Evolutionary conservation across 2,888 invertebrate species (phyloP), one percentile per base, ranked within the genome.

Genomic region (Acholoe squamosa): DNA sequence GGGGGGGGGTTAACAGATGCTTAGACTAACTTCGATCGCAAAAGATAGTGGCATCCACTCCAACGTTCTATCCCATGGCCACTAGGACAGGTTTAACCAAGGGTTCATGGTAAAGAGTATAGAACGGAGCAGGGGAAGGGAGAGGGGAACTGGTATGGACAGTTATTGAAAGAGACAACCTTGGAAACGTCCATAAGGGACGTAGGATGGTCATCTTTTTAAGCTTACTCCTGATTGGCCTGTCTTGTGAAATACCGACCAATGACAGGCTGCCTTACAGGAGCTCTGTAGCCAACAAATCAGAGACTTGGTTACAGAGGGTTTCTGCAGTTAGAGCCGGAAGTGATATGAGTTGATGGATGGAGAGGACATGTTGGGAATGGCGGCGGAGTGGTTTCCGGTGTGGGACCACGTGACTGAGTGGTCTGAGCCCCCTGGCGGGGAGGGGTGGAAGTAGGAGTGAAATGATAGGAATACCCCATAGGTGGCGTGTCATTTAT

Each of bases 341-440:
- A 80, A 80, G 80, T 80, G 80, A 80, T 80, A 80, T 80, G 80
- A 80, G 34, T 33, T 80, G 80, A 80, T 80, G 80, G 80, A 80
- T 80, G 1, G 80, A n/a, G 34, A 34, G 43, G 80, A 43, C 80
- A 80, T 80, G 80, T 43, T 43, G 80, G 80, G 80, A 80, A 80
- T 80, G 80, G 80, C 80, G 43, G 34, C 19, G 34, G 31, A 14
- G 3, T 43, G 43, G n/a, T 34, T 80, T 80, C 80, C 80, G 33
- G 80, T 80, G 19, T 80, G 0, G 80, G 16, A 12, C 71, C 71
- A 71, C 80, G 80, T 80, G 80, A 43, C 33, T 3, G 33, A 80
- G 80, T 43, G 80, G 34, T 16, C 76, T 80, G 80, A 34, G 16
- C 43, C 80, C 31, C 80, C 80, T 80, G 19, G 43, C 43, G 80